A percentile compares a stretch with the other conserved stretches of the same genome.
phyloP scores from a whole-genome alignment of 2,797 vertebrate species.

The Gymnoscopelus microlampas region DNA sequence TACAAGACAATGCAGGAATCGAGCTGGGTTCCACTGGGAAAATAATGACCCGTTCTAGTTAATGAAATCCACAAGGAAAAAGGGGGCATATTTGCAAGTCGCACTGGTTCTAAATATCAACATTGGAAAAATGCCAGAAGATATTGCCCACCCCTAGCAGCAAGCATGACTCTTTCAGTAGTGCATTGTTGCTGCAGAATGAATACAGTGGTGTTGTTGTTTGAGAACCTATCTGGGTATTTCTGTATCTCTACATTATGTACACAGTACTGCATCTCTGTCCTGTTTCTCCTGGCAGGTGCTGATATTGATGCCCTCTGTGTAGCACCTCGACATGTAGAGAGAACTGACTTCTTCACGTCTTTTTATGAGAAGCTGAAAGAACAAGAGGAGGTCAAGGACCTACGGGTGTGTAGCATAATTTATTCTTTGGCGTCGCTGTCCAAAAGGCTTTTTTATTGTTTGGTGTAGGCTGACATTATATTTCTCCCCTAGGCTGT shows the following conservation, averaged over 20 bases:
- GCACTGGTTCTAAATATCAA: no score
- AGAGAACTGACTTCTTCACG: conserved; percentile 90
- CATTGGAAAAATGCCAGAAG: no score
- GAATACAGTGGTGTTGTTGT: background rate
- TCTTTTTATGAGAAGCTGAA: conserved; percentile 92
- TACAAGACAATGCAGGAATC: no score
- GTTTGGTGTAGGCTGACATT: conserved; percentile 3
- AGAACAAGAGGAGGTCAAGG: conserved; percentile 90
- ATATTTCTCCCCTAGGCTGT: conserved; percentile 78
- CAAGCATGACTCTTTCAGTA: background rate
- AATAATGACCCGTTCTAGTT: no score
- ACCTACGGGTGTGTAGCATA: conserved; percentile 81
- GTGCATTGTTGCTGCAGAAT: background rate
- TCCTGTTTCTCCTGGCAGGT: conserved; percentile 69
- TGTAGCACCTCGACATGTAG: conserved; percentile 89
- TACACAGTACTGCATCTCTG: background rate
- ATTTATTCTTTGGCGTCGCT: background rate
- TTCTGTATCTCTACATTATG: background rate
- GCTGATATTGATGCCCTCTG: conserved; percentile 93
- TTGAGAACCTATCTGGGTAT: background rate
- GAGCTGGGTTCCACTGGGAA: no score
- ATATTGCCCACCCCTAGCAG: no score
- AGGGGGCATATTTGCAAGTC: no score
- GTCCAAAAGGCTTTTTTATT: background rate
- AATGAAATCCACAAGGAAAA: no score